phyloP scores from a whole-genome alignment of 2,888 invertebrate species.

The Hirtodrosophila alboralis region DNA sequence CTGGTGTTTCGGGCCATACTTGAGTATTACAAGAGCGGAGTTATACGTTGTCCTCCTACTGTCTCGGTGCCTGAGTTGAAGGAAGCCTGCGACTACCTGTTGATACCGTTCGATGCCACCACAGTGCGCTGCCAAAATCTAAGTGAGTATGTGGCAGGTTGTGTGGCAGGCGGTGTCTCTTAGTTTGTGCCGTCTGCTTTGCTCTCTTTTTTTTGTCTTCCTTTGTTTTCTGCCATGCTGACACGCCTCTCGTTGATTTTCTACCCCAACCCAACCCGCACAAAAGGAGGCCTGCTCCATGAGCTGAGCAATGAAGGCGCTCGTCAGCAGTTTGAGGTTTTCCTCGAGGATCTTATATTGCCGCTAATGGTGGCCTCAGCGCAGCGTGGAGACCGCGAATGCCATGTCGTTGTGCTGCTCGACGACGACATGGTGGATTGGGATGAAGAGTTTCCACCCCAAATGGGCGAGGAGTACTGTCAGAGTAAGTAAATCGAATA shows the following conservation, averaged over 20 bases:
- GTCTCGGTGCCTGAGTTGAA: slow-evolving; percentile 98
- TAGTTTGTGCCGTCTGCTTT: slow-evolving; percentile 67
- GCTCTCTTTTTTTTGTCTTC: slow-evolving; percentile 32
- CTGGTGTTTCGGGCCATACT: slow-evolving; percentile 97
- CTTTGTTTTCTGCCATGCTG: slow-evolving; percentile 50
- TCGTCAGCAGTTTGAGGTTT: slow-evolving; percentile 97
- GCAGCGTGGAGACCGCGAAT: slow-evolving; percentile 97
- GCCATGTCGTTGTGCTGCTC: slow-evolving; percentile 97
- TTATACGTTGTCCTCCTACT: slow-evolving; percentile 97
- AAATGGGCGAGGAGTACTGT: slow-evolving; percentile 99
- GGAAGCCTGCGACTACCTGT: slow-evolving; percentile 99
- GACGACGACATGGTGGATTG: slow-evolving; percentile 98
- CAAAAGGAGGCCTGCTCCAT: slow-evolving; percentile 93
- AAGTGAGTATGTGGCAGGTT: slow-evolving; percentile 86
- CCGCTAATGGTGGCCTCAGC: slow-evolving; percentile 98
- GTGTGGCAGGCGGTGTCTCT: slow-evolving; percentile 49
- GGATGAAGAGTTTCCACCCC: slow-evolving; percentile 99
- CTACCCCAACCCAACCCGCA: slow-evolving; percentile 45
- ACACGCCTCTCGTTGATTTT: slow-evolving; percentile 53
- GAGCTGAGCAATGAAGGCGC: slow-evolving; percentile 99
- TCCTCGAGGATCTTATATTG: slow-evolving; percentile 96
- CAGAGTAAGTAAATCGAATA: slow-evolving; percentile 88
- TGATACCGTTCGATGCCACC: slow-evolving; percentile 98
- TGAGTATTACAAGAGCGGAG: slow-evolving; percentile 96
- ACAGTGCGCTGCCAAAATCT: slow-evolving; percentile 98